Conservation (phyloP, 2,888 invertebrate genomes). For the Lobophora halterata region DNA sequence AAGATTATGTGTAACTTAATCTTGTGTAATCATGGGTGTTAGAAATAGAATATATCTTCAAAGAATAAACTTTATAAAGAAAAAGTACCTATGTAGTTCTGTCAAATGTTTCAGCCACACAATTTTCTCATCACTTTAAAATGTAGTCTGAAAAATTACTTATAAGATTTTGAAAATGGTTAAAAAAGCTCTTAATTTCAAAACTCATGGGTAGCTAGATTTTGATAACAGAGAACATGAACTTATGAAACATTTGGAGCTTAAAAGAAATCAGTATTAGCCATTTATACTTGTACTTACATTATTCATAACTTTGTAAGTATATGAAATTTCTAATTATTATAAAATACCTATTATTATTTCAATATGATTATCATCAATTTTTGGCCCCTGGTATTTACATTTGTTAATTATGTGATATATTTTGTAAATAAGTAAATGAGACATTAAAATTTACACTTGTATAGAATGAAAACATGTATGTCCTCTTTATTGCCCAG, state of each 20-base stretch:
- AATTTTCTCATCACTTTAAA: too few species aligned
- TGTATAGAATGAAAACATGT: slow-evolving; percentile 20
- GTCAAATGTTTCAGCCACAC: too few species aligned
- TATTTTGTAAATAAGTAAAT: slow-evolving; percentile 43
- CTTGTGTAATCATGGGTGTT: slow-evolving; percentile 9
- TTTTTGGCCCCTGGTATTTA: too few species aligned
- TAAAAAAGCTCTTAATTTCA: too few species aligned
- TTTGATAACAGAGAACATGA: slow-evolving; percentile 5
- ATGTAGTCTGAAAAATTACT: too few species aligned
- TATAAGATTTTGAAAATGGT: too few species aligned
- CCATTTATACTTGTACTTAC: not conserved
- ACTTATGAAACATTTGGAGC: slow-evolving; percentile 20
- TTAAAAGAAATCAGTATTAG: slow-evolving; percentile 5
- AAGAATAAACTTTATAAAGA: too few species aligned
- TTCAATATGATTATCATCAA: slow-evolving; percentile 13
- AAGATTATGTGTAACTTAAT: slow-evolving; percentile 8
- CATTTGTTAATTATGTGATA: too few species aligned
- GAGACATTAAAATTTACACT: slow-evolving; percentile 35
- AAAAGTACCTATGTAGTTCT: too few species aligned
- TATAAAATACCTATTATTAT: slow-evolving; percentile 3
- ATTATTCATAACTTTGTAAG: slow-evolving; percentile 7
- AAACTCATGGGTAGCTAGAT: not conserved
- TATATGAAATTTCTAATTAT: slow-evolving; percentile 1
- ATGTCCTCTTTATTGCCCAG: too few species aligned
- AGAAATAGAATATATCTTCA: slow-evolving; percentile 6